phyloP scores from a whole-genome alignment of 2,888 invertebrate genomes.

The Parthenolecanium corni region DNA sequence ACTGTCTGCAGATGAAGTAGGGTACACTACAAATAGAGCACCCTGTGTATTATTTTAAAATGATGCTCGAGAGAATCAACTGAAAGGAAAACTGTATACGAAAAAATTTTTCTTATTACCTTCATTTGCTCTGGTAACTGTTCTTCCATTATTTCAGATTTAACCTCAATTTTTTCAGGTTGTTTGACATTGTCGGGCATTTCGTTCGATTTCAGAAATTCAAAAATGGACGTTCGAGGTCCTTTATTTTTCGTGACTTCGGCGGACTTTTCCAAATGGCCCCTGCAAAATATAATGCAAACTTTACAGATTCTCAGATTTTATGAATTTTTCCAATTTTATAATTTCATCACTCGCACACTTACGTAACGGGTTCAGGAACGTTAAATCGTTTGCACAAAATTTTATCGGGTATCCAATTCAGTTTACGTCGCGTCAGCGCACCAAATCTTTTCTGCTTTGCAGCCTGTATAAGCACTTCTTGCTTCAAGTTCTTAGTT shows the following conservation, averaged over 20 bases:
- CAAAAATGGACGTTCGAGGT: slow-evolving; percentile 5
- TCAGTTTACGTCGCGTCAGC: slow-evolving; percentile 51
- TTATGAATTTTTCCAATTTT: no score
- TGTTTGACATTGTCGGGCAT: neutral
- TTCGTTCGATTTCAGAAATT: slow-evolving; percentile 9
- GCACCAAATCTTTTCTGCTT: slow-evolving; percentile 63
- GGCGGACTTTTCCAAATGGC: neutral
- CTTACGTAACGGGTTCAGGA: slow-evolving; percentile 58
- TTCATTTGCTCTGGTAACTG: no score
- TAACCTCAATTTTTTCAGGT: no score
- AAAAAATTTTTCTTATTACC: no score
- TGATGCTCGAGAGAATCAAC: no score
- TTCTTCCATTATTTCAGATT: no score
- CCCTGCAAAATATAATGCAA: neutral
- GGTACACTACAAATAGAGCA: no score
- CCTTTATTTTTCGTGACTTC: neutral
- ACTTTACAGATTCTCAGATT: no score
- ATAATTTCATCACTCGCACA: no score
- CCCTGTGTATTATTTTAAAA: no score
- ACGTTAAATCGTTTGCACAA: slow-evolving; percentile 90
- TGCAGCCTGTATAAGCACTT: slow-evolving; percentile 47
- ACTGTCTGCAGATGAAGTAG: no score
- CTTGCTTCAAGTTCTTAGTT: slow-evolving; percentile 4
- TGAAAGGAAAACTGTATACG: no score
- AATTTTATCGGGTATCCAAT: slow-evolving; percentile 73